Base-by-base conservation (phyloP, 1,140 invertebrate genomes). In the Brachionus calyciflorus region DNA sequence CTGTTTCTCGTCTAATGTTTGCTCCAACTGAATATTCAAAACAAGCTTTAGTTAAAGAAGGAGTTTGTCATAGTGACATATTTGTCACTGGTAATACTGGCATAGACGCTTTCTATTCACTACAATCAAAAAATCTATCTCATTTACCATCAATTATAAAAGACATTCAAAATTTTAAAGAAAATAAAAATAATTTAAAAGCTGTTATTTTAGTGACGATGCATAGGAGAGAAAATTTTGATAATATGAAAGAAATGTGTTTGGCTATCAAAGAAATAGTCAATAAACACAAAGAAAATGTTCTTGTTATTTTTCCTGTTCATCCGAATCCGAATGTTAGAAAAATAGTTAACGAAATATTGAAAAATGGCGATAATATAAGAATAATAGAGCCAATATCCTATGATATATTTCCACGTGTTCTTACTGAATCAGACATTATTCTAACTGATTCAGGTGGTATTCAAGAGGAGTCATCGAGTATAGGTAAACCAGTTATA, bases 11-110 rank as follows among this genome's bases (percentile, higher is more conserved):
- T n/a, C n/a, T n/a, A n/a, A n/a, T n/a, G n/a, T n/a, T n/a, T n/a
- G n/a, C n/a, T n/a, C n/a, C n/a, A n/a, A n/a, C n/a, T n/a, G n/a
- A n/a, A n/a, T 60, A 33, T 60, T 26, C 55, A 26, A 60, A 60
- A 60, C 19, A 37, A 60, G 55, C 55, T n/a, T 30, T 60, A 12
- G 26, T 17, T 3, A 60, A 37, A 60, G 55, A 60, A 19, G 28
- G 26, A 26, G 33, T 37, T 37, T 60, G 55, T 60, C 26, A 60
- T 30, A 33, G 26, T 4, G 33, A 60, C 17, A 37, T 60, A n/a
- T 60, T 60, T 60, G 55, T 60, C 7, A 60, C 55, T n/a, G 55
- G 55, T 0, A 60, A 60, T 17, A 60, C n/a, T n/a, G n/a, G n/a
- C n/a, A n/a, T n/a, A n/a, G n/a, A n/a, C n/a, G n/a, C n/a, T n/a